phyloP scores from a whole-genome alignment of 2,113 vertebrate species.

The Stegostoma tigrinum region DNA sequence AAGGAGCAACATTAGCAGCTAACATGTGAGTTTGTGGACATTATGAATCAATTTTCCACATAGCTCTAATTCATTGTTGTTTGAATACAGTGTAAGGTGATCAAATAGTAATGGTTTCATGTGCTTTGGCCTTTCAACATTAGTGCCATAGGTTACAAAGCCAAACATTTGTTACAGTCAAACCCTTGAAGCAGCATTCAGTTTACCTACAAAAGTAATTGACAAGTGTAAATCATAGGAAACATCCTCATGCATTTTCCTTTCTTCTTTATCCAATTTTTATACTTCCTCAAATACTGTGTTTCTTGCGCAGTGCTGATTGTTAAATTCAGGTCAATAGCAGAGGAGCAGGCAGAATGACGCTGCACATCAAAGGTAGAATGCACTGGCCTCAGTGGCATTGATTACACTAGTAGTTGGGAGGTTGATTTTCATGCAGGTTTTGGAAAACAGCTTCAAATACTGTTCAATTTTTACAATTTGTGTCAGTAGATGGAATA shows the following conservation, averaged over 20 bases:
- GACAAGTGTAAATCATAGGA: conserved; percentile 16
- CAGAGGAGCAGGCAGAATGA: not conserved
- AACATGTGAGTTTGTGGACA: not conserved
- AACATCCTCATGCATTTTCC: not conserved
- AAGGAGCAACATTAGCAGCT: not conserved
- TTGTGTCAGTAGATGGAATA: not conserved
- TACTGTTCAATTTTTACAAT: not conserved
- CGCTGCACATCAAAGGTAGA: not conserved
- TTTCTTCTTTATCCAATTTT: not conserved
- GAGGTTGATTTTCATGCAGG: not conserved
- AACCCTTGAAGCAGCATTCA: not conserved
- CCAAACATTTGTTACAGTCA: not conserved
- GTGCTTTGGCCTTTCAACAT: not conserved
- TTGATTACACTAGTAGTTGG: not conserved
- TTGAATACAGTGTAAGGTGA: not conserved
- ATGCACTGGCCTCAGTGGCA: not conserved
- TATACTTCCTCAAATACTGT: not conserved
- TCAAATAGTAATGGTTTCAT: not conserved
- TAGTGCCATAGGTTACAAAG: not conserved
- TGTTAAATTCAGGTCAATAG: conserved; percentile 15
- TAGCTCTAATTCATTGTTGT: not conserved
- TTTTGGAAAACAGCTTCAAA: not conserved
- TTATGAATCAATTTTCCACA: not conserved
- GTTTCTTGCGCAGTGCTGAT: not conserved
- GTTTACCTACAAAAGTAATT: not conserved